Base-by-base conservation (phyloP, 1,140 invertebrate genomes). In the Leguminivora glycinivorella region DNA sequence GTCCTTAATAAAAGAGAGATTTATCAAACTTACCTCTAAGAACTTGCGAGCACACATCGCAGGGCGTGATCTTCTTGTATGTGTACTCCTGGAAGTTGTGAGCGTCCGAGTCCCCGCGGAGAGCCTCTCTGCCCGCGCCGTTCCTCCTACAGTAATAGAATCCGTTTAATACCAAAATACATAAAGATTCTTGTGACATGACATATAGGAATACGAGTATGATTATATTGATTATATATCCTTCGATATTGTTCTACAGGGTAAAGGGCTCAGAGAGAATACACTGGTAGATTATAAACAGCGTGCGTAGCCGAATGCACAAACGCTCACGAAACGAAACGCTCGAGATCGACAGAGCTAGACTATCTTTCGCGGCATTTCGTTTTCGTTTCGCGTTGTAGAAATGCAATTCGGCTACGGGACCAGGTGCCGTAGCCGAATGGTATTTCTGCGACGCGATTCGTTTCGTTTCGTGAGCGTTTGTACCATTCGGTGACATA, bases 31-130 rank as follows among this genome's bases (percentile, higher is more conserved):
- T 93, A 97, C 96, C 96, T 93, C 97, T 94, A 22, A 98, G 92
- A 47, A 98, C 96, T 93, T 98, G 97, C 34, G 96, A 97, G 89
- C 97, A 98, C 68, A 97, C 95, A 90, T 98, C 97, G 89, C 97
- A 98, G 5, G 97, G 96, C 14, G 97, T 98, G 76, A 98, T 98
- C 92, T 98, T 98, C 90, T 98, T 98, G 88, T 98, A 98, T 1
- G 97, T 98, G 87, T 98, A 97, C 87, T 98, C 97, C 88, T 97
- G 96, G 92, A 98, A 97, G 76, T 96, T 94, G 88, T 98, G 97
- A 40, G 93, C 93, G 31, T 94, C 94, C 10, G 94, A 93, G 75
- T 95, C 94, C 58, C 93, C 92, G 69, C 93, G 91, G 87, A 94
- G 93, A 26, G 92, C 92, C 67, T 92, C 92, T 71, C 94, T 93